These are phyloP conservation scores for Catocala nupta DNA, from an alignment of 2,888 invertebrate species.

Conservation along the genomic window DNA sequence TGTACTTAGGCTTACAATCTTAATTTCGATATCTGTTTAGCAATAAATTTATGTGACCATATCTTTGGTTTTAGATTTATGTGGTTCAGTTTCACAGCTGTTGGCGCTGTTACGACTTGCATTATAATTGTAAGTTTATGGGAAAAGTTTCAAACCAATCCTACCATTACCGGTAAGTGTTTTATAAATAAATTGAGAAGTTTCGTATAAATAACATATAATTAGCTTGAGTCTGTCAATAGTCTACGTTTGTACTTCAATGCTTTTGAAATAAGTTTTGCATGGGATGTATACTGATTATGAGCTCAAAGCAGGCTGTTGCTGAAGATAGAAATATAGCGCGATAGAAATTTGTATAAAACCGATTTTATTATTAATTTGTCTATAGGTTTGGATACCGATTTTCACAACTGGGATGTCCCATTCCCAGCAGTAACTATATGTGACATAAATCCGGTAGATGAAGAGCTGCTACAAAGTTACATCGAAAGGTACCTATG, in stretches of 20 bases:
- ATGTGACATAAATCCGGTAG: constrained; percentile 86
- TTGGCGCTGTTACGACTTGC: constrained; percentile 90
- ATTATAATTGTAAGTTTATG: constrained; percentile 92
- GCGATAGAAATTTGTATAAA: too few species aligned
- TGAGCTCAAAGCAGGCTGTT: too few species aligned
- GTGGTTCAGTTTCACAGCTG: constrained; percentile 92
- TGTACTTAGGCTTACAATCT: too few species aligned
- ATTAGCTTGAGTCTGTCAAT: too few species aligned
- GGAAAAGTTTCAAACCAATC: constrained; percentile 95
- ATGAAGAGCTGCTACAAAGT: constrained; percentile 78
- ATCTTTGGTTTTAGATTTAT: constrained; percentile 87
- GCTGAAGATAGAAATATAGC: too few species aligned
- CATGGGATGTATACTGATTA: too few species aligned
- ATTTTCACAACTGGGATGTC: constrained; percentile 93
- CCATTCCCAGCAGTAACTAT: constrained; percentile 92
- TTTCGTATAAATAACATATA: too few species aligned
- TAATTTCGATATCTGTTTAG: too few species aligned
- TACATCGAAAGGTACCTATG: constrained; percentile 75
- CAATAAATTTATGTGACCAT: too few species aligned
- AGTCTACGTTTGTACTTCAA: too few species aligned
- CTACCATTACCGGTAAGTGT: constrained; percentile 90
- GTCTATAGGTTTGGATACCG: constrained; percentile 90
- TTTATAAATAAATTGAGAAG: too few species aligned
- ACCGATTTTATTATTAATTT: not conserved
- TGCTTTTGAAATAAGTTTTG: too few species aligned